phyloP scores from a whole-genome alignment of 2,888 invertebrate genomes.

The Silvanus unidentatus region DNA sequence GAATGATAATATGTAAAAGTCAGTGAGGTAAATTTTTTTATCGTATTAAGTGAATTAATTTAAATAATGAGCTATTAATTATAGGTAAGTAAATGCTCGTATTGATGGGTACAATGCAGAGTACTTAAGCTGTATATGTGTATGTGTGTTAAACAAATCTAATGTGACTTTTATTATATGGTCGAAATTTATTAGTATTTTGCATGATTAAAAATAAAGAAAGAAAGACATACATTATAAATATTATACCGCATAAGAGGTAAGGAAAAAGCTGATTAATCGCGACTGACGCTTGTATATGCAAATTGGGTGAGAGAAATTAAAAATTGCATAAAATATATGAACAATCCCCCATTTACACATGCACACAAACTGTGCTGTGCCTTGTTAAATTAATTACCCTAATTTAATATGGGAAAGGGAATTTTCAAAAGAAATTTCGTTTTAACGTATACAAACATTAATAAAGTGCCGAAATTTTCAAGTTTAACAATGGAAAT shows the following conservation, averaged over 20 bases:
- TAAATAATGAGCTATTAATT: constrained; percentile 30
- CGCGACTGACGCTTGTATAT: constrained; percentile 23
- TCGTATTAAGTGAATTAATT: constrained; percentile 27
- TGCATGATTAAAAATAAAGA: constrained; percentile 23
- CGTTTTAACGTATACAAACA: too few species aligned
- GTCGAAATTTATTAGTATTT: constrained; percentile 29
- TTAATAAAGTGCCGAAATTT: too few species aligned
- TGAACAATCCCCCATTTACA: too few species aligned
- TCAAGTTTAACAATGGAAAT: too few species aligned
- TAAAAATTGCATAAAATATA: constrained; percentile 25
- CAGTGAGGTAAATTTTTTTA: constrained; percentile 11
- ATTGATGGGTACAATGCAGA: constrained; percentile 17
- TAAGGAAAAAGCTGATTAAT: constrained; percentile 24
- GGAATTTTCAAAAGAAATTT: too few species aligned
- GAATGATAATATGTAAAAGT: neutral
- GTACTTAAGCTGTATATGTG: constrained; percentile 17
- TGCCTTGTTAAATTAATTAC: too few species aligned
- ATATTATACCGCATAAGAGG: constrained; percentile 22
- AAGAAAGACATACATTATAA: constrained; percentile 19
- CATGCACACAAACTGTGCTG: too few species aligned
- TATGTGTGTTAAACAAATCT: constrained; percentile 24
- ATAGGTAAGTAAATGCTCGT: constrained; percentile 9
- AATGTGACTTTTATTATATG: constrained; percentile 29
- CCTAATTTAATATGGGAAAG: too few species aligned
- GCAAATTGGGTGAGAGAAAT: constrained; percentile 21